phyloP scores from a whole-genome alignment of 2,797 vertebrate genomes.

The Tapera naevia region DNA sequence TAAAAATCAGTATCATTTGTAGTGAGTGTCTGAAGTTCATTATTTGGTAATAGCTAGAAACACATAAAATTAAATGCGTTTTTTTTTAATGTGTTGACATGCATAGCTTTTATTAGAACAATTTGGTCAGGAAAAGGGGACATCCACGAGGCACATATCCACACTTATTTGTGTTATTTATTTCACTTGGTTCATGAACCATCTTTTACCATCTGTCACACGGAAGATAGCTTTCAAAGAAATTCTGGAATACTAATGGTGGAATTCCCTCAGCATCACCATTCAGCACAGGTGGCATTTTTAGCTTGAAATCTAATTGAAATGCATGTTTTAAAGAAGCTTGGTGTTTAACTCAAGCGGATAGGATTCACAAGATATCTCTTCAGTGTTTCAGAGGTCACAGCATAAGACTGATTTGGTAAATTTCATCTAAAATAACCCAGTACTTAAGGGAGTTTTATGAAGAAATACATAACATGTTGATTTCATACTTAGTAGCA shows the following conservation, averaged over 20 bases:
- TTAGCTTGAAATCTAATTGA: constrained; percentile 50
- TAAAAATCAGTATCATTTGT: not conserved
- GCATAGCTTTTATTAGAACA: not conserved
- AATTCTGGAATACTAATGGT: constrained; percentile 56
- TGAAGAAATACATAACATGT: not conserved
- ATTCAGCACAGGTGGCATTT: constrained; percentile 55
- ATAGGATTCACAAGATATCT: constrained; percentile 34
- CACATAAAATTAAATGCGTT: not conserved
- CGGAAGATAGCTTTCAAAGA: constrained; percentile 45
- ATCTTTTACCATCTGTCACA: constrained; percentile 37
- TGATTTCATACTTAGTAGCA: not conserved
- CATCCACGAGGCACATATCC: not conserved
- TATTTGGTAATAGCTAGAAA: not conserved
- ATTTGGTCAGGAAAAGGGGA: not conserved
- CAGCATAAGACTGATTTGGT: constrained; percentile 38
- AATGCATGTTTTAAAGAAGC: constrained; percentile 39
- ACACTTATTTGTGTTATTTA: constrained; percentile 30
- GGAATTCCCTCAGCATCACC: constrained; percentile 43
- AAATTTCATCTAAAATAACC: constrained; percentile 38
- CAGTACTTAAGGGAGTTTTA: not conserved
- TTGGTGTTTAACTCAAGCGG: constrained; percentile 5
- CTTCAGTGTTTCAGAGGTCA: constrained; percentile 45
- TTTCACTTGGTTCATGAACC: constrained; percentile 10
- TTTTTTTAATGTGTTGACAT: not conserved
- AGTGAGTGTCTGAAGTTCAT: not conserved